Base-by-base conservation (phyloP, 2,888 invertebrate genomes). In the Drosophila affinis region DNA sequence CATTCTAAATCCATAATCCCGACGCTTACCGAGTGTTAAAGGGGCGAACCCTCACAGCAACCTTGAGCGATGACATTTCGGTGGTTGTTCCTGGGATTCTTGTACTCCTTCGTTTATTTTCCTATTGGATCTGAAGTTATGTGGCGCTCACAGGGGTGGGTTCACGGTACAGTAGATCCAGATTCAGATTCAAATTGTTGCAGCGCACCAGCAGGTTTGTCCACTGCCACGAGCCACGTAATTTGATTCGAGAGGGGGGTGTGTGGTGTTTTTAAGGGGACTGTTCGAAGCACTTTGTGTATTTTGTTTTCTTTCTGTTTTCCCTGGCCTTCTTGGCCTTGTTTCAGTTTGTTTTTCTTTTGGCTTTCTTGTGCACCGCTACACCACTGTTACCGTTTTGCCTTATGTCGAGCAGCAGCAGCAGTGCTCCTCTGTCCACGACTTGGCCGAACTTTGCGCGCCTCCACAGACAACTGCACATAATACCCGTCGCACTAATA, bases 11-110 rank as follows among this genome's bases (percentile, higher is more conserved):
- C 46, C 46, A 61, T 49, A 58, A 61, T 34, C 79, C 27, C 44
- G 45, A 32, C 49, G 69, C 92, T 90, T 91, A 97, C 97, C 97
- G 96, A 93, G 96, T 95, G 93, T 97, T 97, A 93, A 97, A 97
- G 93, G 97, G 97, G 92, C 97, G 95, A 93, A 97, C 97, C 93
- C 97, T 95, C 87, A 97, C 97, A 90, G 97, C 97, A 91, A 97
- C 97, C 94, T 97, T 97, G 90, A 98, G 96, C 88, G 97, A 97
- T 91, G 97, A 97, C 97, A 97, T 97, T 77, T 82, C 75, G 75
- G 77, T 76, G 76, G 72, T 59, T 70, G 27, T 56, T 24, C 56
- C 49, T 57, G 51, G 72, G 61, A 59, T 75, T 54, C 45, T 65
- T 55, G 27, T 67, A 72, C 63, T 84, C 77, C 75, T 29, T 29